These are phyloP conservation scores for Gallirallus australis DNA, from an alignment of 2,797 vertebrate genomes.

Conservation along the genomic window DNA sequence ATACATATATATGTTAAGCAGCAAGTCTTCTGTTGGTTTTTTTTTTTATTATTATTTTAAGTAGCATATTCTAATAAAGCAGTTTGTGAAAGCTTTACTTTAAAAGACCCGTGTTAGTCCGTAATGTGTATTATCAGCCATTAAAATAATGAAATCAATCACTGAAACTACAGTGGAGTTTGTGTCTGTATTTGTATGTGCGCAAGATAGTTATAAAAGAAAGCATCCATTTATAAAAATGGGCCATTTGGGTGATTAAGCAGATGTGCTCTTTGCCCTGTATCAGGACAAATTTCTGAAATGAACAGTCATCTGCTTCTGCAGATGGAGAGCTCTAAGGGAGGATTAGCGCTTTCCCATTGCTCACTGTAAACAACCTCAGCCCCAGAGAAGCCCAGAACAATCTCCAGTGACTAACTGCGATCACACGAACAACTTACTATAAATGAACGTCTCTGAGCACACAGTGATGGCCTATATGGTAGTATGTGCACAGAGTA, in stretches of 20 bases:
- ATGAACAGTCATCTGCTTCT: slow-evolving; percentile 53
- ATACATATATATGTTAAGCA: neutral
- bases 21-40: neutral
- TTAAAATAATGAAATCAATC: slow-evolving; percentile 71
- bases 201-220: slow-evolving; percentile 25
- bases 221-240: slow-evolving; percentile 67
- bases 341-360: slow-evolving; percentile 44
- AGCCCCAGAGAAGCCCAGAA: neutral
- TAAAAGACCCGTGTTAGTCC: neutral
- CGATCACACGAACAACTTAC: neutral
- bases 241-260: slow-evolving; percentile 66
- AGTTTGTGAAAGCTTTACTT: neutral
- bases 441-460: neutral
- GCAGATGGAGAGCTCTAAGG: slow-evolving; percentile 48
- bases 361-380: slow-evolving; percentile 45
- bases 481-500: neutral
- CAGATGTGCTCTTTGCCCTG: slow-evolving; percentile 52
- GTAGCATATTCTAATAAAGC: slow-evolving; percentile 33
- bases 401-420: neutral
- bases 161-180: neutral
- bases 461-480: neutral
- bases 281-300: slow-evolving; percentile 61
- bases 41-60: neutral
- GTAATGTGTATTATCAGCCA: slow-evolving; percentile 47
- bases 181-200: neutral